Evolutionary conservation across 2,797 vertebrate genomes (phyloP).

Genomic region (Heteromormyrus szaboi): DNA sequence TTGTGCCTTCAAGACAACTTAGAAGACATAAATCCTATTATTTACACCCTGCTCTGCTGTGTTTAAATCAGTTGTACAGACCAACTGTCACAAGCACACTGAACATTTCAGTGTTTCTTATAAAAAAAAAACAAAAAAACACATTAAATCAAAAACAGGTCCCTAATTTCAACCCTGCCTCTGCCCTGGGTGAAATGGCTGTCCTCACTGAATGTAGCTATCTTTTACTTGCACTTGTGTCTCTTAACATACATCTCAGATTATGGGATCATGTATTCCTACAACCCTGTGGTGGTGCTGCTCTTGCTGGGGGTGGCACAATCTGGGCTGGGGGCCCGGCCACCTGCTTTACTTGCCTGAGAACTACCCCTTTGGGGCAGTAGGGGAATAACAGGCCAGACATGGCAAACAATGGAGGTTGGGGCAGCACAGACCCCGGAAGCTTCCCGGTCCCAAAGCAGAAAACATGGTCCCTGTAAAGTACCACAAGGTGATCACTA

Average conservation of each 20-base stretch:
- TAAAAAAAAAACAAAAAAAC: not conserved
- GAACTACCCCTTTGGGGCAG: not conserved
- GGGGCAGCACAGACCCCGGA: not conserved
- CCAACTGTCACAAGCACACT: not conserved
- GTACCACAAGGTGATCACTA: not conserved
- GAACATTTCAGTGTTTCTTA: not conserved
- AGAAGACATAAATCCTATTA: not conserved
- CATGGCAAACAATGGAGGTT: not conserved
- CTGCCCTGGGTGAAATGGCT: not conserved
- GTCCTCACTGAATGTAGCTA: not conserved
- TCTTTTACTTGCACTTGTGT: not conserved
- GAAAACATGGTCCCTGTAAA: not conserved
- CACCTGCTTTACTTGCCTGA: not conserved
- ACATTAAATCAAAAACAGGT: not conserved
- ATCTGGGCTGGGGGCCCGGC: not conserved
- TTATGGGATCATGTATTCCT: not conserved
- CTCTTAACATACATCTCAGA: not conserved
- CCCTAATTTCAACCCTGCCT: not conserved
- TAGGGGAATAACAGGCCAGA: not conserved
- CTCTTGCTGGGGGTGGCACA: not conserved
- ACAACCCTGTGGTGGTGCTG: not conserved
- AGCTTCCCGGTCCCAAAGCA: not conserved
- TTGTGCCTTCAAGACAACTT: not conserved
- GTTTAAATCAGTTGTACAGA: not conserved
- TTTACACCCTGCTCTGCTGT: not conserved